phyloP scores from a whole-genome alignment of 1,140 invertebrate genomes.

The Cyrtorhinus lividipennis region DNA sequence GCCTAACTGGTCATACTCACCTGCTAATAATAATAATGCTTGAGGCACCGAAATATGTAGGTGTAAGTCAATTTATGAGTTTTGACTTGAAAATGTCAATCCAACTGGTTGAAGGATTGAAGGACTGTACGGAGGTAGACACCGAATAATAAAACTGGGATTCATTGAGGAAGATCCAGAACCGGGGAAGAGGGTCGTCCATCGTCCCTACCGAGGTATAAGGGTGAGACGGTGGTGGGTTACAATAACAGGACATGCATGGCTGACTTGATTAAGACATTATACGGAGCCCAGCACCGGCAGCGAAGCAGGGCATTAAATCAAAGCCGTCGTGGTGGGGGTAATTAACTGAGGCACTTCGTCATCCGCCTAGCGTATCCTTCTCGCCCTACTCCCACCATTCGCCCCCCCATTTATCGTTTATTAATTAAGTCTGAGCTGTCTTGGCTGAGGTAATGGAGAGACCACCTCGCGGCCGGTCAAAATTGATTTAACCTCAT shows the following conservation, averaged over 20 bases:
- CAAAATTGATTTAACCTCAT: background rate
- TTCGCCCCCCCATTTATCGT: conserved; percentile 16
- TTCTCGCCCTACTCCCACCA: background rate
- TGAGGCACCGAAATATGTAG: too few species aligned
- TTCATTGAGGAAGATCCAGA: too few species aligned
- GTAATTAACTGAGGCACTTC: conserved; percentile 17
- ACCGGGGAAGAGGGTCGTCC: too few species aligned
- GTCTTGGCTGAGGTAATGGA: background rate
- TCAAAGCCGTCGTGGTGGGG: background rate
- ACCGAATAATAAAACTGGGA: too few species aligned
- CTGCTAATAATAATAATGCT: too few species aligned
- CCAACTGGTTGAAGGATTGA: too few species aligned
- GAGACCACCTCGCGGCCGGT: background rate
- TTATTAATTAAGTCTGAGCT: conserved; percentile 18
- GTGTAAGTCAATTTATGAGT: too few species aligned
- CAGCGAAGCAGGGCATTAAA: conserved; percentile 4
- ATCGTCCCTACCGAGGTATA: too few species aligned
- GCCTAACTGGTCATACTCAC: too few species aligned
- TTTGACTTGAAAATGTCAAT: too few species aligned
- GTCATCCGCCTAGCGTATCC: conserved; percentile 11
- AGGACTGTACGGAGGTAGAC: too few species aligned
- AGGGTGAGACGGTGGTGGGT: too few species aligned
- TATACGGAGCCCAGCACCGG: conserved; percentile 10
- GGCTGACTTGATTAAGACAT: conserved; percentile 20
- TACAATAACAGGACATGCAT: conserved; percentile 16